Evolutionary conservation across 30 jellyfish, hydroid and myxozoan species (phyloP), one percentile per base, ranked within the genome.

Genomic region (Turritopsis dohrnii): DNA sequence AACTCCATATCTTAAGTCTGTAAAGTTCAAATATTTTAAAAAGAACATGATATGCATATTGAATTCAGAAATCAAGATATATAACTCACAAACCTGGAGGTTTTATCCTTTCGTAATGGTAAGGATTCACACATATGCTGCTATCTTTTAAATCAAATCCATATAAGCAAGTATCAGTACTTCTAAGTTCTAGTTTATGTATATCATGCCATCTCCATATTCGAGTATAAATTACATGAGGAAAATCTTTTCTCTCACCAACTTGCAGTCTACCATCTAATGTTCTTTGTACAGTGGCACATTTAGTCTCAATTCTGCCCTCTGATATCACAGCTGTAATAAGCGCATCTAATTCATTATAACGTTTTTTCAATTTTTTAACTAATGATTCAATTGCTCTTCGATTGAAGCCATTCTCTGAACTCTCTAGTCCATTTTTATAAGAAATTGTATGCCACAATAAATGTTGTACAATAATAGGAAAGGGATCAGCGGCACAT

Each of bases 401-500:
- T 79, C 96, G 80, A 25, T 71, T 96, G 74, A 94, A 94, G 21
- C 96, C 89, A 28, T 52, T 60, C 21, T 29, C 88, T 16, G 81
- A 92, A 19, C 97, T 71, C 31, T 89, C 99, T n/a, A 83, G 52
- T 29, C 96, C 96, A 28, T 89, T 96, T 71, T 94, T 90, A 71
- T 81, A 87, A n/a, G 81, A 16, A 0, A 13, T 26, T 53, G 97
- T 75, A 60, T 89, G 97, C 96, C 97, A 94, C 73, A 94, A 60
- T 52, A 94, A 65, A 71, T 94, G 96, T 73, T 94, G 99, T 3
- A 88, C 96, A 54, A 94, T 94, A 28, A 94, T 76, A 17, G 99
- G 99, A 79, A 94, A 94, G 21, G 99, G 99, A 75, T 94, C 99
- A 20, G 99, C 99, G 25, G 99, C 99, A 65, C 99, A 94, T 17